Evolutionary conservation across 2,888 invertebrate species (phyloP).

Genomic region (Heteropelma amictum): DNA sequence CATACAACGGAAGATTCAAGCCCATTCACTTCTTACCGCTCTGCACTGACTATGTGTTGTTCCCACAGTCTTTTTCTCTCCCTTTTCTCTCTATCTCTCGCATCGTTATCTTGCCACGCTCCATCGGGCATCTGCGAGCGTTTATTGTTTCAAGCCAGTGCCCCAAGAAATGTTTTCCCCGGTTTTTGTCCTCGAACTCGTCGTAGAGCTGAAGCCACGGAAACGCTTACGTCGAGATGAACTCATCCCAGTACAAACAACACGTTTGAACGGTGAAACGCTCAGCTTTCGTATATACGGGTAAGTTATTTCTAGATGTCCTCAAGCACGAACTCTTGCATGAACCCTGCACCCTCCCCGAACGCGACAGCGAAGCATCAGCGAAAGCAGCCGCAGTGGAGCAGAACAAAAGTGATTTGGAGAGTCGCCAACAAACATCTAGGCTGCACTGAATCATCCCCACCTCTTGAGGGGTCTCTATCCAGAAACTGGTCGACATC

Average conservation of each 20-base stretch:
- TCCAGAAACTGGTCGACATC: constrained; percentile 30
- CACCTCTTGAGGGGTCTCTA: constrained; percentile 28
- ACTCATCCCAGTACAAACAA: constrained; percentile 17
- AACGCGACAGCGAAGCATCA: constrained; percentile 38
- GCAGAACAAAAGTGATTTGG: constrained; percentile 71
- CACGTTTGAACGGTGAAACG: not conserved
- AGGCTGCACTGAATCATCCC: constrained; percentile 70
- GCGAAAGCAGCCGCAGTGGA: constrained; percentile 41
- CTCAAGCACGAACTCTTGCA: constrained; percentile 19
- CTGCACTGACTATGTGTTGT: constrained; percentile 16
- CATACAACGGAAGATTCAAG: constrained; percentile 14
- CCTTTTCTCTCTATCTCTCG: constrained; percentile 44
- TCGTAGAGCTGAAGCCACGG: constrained; percentile 21
- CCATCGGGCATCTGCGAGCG: constrained; percentile 64
- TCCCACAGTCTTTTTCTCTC: constrained; percentile 54
- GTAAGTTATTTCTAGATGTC: constrained; percentile 29
- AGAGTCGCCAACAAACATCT: constrained; percentile 71
- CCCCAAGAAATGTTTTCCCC: constrained; percentile 65
- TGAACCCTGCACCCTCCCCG: constrained; percentile 12
- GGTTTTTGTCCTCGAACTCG: constrained; percentile 49
- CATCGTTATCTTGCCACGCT: constrained; percentile 69
- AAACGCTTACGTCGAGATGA: constrained; percentile 30
- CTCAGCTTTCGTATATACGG: not conserved
- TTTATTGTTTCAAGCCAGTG: constrained; percentile 71
- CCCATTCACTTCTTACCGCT: constrained; percentile 40